Evolutionary conservation across 2,888 invertebrate species (phyloP), one percentile per base, ranked within the genome.

Genomic region (Andrena praecox): DNA sequence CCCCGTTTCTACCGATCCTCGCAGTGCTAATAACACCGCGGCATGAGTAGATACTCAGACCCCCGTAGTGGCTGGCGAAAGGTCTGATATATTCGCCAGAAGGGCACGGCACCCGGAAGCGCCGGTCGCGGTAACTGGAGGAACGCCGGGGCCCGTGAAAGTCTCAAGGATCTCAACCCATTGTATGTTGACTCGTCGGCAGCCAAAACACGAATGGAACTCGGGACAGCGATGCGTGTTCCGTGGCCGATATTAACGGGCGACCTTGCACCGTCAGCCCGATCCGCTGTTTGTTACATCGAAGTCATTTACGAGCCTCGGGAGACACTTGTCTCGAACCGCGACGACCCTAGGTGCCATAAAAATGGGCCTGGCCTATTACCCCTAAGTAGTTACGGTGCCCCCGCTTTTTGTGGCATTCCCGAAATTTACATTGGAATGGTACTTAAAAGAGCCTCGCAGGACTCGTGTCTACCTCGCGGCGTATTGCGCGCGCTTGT

Each of bases 231-330:
- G 7, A 12, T 27, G 27, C n/a, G 20, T 63, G 27, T 60, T 48
- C 48, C 50, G 35, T 24, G 29, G 35, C 24, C 52, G 68, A 52
- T 35, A 4, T 16, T 56, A 2, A 8, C 52, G 5, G 35, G 12
- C 52, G 75, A 69, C 75, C 75, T 76, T 76, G 68, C 69, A 69
- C 20, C 69, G 69, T 62, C 62, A 56, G 69, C 60, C 29, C 48
- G 68, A 68, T 68, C 67, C 48, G 31, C 33, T 42, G 62, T 76
- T 76, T 52, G 62, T 27, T 62, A 63, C 63, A 50, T 48, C 62
- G 62, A 52, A 10, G 20, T 52, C 24, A 62, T 35, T 62, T 76
- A 54, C 62, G 48, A 59, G 10, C 8, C 10, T 12, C 67, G 54
- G 8, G 12, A 27, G 8, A 56, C 54, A 10, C 3, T 20, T 27